These are phyloP conservation scores for Pycnonotus jocosus DNA, from an alignment of 2,113 vertebrate genomes.

Conservation along the genomic window DNA sequence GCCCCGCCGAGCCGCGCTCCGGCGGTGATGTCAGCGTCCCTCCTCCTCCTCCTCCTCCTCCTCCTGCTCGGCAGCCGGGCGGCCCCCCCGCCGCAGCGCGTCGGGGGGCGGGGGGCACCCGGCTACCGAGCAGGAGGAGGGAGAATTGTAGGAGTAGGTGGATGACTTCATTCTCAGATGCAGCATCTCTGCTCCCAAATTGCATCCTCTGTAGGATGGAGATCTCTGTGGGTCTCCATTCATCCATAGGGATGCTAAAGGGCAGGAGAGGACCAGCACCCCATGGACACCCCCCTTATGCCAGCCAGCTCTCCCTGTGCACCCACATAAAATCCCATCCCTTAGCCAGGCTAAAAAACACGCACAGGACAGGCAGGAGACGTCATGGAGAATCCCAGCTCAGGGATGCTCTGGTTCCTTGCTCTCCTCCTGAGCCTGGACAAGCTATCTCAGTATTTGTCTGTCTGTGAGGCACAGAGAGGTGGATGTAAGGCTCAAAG, in stretches of 20 bases:
- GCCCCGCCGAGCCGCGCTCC: background rate
- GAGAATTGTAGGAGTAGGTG: background rate
- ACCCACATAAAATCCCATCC: background rate
- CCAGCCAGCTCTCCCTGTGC: background rate
- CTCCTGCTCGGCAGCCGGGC: background rate
- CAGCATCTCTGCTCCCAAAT: slow-evolving; percentile 11
- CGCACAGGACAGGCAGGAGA: background rate
- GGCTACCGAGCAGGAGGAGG: background rate
- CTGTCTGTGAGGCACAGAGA: background rate
- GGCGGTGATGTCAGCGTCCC: slow-evolving; percentile 40
- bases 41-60: background rate
- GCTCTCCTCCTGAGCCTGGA: background rate
- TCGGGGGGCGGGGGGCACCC: background rate
- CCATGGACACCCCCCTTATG: background rate
- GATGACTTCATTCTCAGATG: slow-evolving; percentile 54
- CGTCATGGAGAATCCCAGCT: background rate
- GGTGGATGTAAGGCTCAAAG: background rate
- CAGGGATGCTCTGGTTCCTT: background rate
- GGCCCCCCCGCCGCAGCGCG: background rate
- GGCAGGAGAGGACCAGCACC: background rate
- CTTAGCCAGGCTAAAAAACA: background rate
- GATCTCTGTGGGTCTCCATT: background rate
- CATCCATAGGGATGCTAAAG: background rate
- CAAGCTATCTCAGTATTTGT: background rate
- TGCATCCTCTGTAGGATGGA: background rate